phyloP scores from a whole-genome alignment of 2,888 invertebrate species.

The Mycalesis mineus region DNA sequence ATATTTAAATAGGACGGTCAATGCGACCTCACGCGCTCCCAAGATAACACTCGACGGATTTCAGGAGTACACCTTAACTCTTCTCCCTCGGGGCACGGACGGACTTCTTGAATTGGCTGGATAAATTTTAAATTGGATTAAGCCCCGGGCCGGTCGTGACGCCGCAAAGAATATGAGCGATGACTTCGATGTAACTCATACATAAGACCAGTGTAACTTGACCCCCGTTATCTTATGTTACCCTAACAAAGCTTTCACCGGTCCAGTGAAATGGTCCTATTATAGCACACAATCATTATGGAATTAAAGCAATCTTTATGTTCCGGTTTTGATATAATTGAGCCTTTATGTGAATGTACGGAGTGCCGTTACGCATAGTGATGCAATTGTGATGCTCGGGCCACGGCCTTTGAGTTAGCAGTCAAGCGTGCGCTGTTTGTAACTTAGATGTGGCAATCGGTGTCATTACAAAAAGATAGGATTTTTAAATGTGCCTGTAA shows the following conservation, averaged over 20 bases:
- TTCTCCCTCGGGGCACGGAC: conserved; percentile 46
- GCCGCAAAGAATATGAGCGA: conserved; percentile 72
- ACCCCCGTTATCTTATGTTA: conserved; percentile 31
- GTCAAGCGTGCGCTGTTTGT: not conserved
- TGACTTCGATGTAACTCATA: conserved; percentile 49
- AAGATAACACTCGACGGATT: conserved; percentile 50
- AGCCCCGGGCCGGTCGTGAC: conserved; percentile 70
- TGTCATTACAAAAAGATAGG: no score
- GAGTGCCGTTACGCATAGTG: conserved; percentile 53
- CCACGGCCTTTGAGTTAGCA: not conserved
- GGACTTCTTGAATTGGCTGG: conserved; percentile 60
- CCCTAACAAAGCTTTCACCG: conserved; percentile 18
- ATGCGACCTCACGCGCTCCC: conserved; percentile 65
- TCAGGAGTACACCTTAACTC: conserved; percentile 41
- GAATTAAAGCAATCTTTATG: conserved; percentile 67
- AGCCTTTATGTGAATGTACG: conserved; percentile 40
- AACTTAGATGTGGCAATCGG: no score
- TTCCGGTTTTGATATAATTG: conserved; percentile 63
- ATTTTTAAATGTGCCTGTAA: no score
- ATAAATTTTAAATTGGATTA: conserved; percentile 72
- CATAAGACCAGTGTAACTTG: conserved; percentile 34
- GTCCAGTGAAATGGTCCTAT: conserved; percentile 30
- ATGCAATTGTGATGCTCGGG: conserved; percentile 37
- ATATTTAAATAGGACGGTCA: conserved; percentile 61
- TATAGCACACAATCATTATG: conserved; percentile 55